phyloP scores from a whole-genome alignment of 2,113 vertebrate genomes.

The Lasiurus borealis region DNA sequence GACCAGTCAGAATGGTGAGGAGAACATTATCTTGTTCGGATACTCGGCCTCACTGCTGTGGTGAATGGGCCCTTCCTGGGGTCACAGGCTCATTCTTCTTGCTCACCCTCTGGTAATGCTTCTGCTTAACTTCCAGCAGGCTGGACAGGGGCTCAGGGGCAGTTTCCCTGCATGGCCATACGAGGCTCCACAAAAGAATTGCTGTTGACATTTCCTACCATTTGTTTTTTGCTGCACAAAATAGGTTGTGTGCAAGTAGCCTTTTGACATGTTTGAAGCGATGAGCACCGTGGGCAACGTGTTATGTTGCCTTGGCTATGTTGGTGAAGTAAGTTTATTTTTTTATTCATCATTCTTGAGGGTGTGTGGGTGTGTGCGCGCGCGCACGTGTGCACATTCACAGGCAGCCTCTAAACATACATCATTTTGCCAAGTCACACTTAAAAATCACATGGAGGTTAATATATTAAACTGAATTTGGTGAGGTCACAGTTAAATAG shows the following conservation, averaged over 20 bases:
- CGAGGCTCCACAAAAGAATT: background rate
- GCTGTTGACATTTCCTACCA: background rate
- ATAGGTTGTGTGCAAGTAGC: background rate
- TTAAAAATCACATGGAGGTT: constrained; percentile 49
- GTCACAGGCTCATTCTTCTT: constrained; percentile 17
- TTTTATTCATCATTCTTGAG: background rate
- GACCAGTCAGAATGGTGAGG: constrained; percentile 84
- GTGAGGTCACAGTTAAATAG: background rate
- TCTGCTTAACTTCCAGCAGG: background rate
- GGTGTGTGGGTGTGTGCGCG: background rate
- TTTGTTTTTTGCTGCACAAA: background rate
- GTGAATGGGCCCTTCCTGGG: constrained; percentile 64
- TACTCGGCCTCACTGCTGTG: constrained; percentile 38
- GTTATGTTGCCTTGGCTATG: background rate
- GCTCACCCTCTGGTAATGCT: background rate
- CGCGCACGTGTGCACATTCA: background rate
- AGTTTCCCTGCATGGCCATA: background rate
- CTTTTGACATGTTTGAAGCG: constrained; percentile 8
- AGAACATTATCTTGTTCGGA: constrained; percentile 73
- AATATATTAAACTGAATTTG: constrained; percentile 38
- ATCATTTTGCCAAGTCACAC: constrained; percentile 31
- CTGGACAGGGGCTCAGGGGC: accelerated
- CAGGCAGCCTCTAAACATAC: background rate
- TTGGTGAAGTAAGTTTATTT: constrained; percentile 31
- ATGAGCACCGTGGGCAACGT: background rate